Evolutionary conservation across 2,888 invertebrate species (phyloP).

Genomic region (Hypercompe scribonia): DNA sequence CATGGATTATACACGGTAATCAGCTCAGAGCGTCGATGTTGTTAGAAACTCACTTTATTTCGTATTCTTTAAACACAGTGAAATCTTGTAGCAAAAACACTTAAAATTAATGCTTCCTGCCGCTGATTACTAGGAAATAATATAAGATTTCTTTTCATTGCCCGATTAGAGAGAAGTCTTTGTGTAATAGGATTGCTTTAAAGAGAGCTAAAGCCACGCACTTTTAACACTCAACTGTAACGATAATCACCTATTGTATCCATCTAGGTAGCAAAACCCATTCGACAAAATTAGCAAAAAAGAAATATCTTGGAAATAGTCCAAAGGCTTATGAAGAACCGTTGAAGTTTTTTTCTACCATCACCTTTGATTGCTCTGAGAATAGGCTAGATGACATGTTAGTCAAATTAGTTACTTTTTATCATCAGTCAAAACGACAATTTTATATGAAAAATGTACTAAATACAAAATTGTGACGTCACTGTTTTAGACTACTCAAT

Average conservation of each 20-base stretch:
- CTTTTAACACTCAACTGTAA: background rate
- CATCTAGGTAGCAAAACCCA: background rate
- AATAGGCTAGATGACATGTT: no score
- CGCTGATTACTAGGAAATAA: background rate
- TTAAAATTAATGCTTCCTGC: background rate
- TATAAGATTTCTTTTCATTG: background rate
- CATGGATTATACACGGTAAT: no score
- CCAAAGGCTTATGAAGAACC: constrained; percentile 11
- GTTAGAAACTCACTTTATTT: background rate
- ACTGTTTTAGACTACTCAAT: no score
- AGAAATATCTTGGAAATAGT: background rate
- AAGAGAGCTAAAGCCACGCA: background rate
- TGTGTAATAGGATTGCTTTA: background rate
- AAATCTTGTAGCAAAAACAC: background rate
- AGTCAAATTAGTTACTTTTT: no score
- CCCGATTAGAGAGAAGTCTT: background rate
- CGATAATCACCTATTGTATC: background rate
- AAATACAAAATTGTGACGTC: no score
- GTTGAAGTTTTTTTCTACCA: constrained; percentile 10
- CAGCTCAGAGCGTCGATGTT: no score
- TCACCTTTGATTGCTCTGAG: constrained; percentile 9
- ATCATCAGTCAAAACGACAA: no score
- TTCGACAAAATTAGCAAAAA: constrained; percentile 1
- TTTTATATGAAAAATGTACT: no score
- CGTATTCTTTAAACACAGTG: background rate